Evolutionary conservation across 2,888 invertebrate species (phyloP).

Genomic region (Tenthredo notha): DNA sequence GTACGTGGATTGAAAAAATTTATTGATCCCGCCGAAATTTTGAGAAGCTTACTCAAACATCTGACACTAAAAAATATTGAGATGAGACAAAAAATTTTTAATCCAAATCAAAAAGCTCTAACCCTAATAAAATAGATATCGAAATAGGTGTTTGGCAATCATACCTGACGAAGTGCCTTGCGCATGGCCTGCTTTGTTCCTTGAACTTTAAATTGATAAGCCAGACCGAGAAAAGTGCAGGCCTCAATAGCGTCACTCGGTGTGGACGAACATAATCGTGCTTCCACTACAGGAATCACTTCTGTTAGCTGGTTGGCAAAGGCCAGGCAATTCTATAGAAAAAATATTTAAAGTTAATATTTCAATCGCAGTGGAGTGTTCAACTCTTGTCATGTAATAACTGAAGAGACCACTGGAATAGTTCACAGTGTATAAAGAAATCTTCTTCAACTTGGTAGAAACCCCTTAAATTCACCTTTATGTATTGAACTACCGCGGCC

Average conservation of each 20-base stretch:
- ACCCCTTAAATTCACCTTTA: slow-evolving; percentile 81
- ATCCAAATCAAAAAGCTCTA: too few species aligned
- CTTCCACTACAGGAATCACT: slow-evolving; percentile 84
- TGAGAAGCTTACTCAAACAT: too few species aligned
- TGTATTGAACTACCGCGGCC: slow-evolving; percentile 85
- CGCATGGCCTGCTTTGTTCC: slow-evolving; percentile 83
- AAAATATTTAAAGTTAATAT: slow-evolving; percentile 33
- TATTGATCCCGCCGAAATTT: too few species aligned
- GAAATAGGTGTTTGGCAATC: neutral
- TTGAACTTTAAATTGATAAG: slow-evolving; percentile 88
- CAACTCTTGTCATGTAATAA: neutral
- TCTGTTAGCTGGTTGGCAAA: slow-evolving; percentile 80
- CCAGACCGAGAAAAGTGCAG: slow-evolving; percentile 92
- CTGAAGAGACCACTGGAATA: neutral
- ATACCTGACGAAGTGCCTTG: slow-evolving; percentile 70
- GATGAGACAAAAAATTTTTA: too few species aligned
- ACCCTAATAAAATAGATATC: neutral
- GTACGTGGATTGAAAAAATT: too few species aligned
- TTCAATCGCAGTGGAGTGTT: neutral
- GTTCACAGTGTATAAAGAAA: neutral
- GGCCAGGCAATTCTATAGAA: slow-evolving; percentile 78
- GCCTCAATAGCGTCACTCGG: slow-evolving; percentile 93
- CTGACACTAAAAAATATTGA: too few species aligned
- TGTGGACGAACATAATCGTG: slow-evolving; percentile 86
- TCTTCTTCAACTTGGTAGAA: too few species aligned